phyloP scores from a whole-genome alignment of 2,113 vertebrate species.

The Ochotona curzoniae region DNA sequence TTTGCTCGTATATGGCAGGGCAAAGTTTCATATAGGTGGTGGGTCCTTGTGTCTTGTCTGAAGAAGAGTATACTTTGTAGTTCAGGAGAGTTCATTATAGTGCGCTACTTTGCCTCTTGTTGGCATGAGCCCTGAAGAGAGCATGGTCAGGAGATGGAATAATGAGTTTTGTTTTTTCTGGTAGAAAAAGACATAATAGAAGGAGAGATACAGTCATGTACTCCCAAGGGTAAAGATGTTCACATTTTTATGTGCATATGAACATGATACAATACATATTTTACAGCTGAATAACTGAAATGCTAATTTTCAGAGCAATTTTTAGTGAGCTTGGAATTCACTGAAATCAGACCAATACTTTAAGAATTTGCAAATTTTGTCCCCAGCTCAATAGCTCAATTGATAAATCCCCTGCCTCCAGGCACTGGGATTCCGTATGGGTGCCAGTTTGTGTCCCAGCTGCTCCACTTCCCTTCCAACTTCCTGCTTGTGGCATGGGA shows the following conservation, averaged over 20 bases:
- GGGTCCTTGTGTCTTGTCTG: slow-evolving; percentile 30
- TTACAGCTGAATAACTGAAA: neutral
- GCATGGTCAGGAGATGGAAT: neutral
- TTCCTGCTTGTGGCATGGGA: too few species aligned
- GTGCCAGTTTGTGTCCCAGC: too few species aligned
- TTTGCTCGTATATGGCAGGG: neutral
- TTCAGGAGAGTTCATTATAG: slow-evolving; percentile 39
- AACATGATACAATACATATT: neutral
- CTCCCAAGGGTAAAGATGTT: neutral
- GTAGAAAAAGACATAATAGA: neutral
- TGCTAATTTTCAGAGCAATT: slow-evolving; percentile 35
- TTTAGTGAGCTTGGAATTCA: neutral
- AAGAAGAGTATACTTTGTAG: neutral
- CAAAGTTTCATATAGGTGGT: neutral
- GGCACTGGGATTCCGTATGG: too few species aligned
- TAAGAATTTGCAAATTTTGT: slow-evolving; percentile 10
- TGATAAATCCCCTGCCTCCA: too few species aligned
- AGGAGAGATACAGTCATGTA: neutral
- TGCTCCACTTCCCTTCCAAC: too few species aligned
- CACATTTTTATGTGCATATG: neutral
- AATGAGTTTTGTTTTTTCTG: neutral
- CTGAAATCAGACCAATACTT: neutral
- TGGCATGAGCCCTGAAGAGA: neutral
- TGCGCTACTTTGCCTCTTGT: neutral
- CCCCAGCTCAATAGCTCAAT: too few species aligned